Percentiles rank a stretch among this genome's conserved stretches.
These are phyloP conservation scores for Eupithecia insigniata DNA, from an alignment of 2,888 invertebrate genomes.

Conservation along the genomic window DNA sequence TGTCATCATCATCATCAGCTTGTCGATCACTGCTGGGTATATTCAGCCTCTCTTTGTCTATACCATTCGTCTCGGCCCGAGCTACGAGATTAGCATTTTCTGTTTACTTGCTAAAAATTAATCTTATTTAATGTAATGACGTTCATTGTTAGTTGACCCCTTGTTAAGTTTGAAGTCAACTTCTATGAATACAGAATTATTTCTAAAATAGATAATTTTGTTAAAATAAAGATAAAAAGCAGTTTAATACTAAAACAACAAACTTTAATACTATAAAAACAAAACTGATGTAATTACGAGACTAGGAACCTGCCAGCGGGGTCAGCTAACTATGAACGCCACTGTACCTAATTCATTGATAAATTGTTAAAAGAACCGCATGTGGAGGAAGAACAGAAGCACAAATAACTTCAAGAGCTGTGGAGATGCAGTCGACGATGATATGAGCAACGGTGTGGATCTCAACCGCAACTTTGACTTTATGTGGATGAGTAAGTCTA, in stretches of 20 bases:
- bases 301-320: no score
- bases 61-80: neutral
- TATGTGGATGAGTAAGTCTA: conserved; percentile 68
- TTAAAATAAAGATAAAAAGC: no score
- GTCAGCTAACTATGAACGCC: no score
- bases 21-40: neutral
- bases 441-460: conserved; percentile 74
- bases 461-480: conserved; percentile 74
- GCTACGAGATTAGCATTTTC: neutral
- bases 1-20: neutral
- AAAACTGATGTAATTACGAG: no score
- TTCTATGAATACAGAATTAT: no score
- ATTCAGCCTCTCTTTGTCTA: neutral
- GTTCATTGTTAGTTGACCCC: no score
- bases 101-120: no score
- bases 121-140: no score
- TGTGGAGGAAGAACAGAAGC: conserved; percentile 88
- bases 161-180: no score
- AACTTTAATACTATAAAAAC: no score
- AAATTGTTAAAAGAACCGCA: conserved; percentile 83
- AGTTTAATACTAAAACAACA: no score
- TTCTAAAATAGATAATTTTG: no score
- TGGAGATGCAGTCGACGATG: conserved; percentile 51
- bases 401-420: conserved; percentile 55
- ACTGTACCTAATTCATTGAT: neutral